These are phyloP conservation scores for Nothoprocta pentlandii DNA, from an alignment of 2,113 vertebrate species.

Conservation along the genomic window DNA sequence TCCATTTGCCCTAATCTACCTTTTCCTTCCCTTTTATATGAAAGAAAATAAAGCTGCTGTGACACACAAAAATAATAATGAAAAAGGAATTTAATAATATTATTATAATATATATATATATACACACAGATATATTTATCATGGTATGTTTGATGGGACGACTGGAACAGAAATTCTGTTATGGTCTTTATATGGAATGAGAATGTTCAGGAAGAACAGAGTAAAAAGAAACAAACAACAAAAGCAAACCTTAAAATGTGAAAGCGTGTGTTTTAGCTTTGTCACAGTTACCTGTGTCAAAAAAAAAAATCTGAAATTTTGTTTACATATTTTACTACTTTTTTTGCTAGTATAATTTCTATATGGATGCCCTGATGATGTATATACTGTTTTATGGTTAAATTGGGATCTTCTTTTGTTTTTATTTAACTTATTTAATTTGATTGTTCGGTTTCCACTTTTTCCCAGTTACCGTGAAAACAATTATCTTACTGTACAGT, in stretches of 20 bases:
- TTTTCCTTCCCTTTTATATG: constrained; percentile 81
- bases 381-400: constrained; percentile 84
- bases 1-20: constrained; percentile 75
- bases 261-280: constrained; percentile 90
- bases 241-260: constrained; percentile 85
- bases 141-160: constrained; percentile 82
- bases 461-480: constrained; percentile 73
- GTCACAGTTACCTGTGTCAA: constrained; percentile 96
- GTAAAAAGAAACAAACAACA: constrained; percentile 77
- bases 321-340: constrained; percentile 97
- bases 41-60: constrained; percentile 82
- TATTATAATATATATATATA: constrained; percentile 82
- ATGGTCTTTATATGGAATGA: constrained; percentile 75
- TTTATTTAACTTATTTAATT: constrained; percentile 76
- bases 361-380: constrained; percentile 81
- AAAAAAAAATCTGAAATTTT: constrained; percentile 83
- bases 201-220: constrained; percentile 89
- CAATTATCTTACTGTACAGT: constrained; percentile 85
- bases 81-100: constrained; percentile 82
- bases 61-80: constrained; percentile 80
- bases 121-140: constrained; percentile 88
- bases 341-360: constrained; percentile 90
- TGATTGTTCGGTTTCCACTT: constrained; percentile 80
- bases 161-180: constrained; percentile 90
- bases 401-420: constrained; percentile 71